A percentile compares a stretch with the other conserved stretches of the same genome.
Conservation (phyloP, 1,140 invertebrate species). For the Drosophila pallidifrons region DNA sequence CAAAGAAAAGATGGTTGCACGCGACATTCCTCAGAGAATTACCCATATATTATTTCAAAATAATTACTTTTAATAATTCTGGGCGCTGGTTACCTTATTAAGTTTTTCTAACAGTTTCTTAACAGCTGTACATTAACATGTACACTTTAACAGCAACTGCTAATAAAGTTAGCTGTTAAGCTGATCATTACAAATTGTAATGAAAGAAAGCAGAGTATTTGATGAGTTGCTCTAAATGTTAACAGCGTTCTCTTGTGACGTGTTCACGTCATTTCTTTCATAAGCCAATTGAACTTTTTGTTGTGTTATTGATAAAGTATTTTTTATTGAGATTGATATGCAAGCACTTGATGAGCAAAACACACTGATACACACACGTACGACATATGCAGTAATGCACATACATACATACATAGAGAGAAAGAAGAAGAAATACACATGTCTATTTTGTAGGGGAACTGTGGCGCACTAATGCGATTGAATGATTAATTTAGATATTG, state of each 20-base stretch:
- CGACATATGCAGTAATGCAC: conserved; percentile 1
- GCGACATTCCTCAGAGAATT: too few species aligned
- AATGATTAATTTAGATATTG: conserved; percentile 66
- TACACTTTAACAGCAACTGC: neutral
- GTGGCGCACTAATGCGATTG: conserved; percentile 44
- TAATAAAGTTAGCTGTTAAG: neutral
- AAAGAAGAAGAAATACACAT: neutral
- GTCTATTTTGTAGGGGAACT: conserved; percentile 22
- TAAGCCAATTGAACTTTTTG: conserved; percentile 31
- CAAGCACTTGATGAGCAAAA: conserved; percentile 26
- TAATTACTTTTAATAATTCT: too few species aligned
- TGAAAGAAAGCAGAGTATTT: too few species aligned
- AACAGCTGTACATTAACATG: neutral
- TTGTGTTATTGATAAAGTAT: conserved; percentile 36
- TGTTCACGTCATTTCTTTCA: conserved; percentile 10
- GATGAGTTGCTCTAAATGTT: neutral
- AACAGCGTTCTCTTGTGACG: neutral
- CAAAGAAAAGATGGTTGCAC: too few species aligned
- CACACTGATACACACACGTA: neutral
- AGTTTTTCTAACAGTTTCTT: too few species aligned
- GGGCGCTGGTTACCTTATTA: too few species aligned
- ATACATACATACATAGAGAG: neutral
- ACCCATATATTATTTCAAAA: too few species aligned
- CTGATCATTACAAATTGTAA: too few species aligned
- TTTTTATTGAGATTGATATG: conserved; percentile 39